Conservation (phyloP, 2,113 vertebrate genomes). For the Scomber colias region DNA sequence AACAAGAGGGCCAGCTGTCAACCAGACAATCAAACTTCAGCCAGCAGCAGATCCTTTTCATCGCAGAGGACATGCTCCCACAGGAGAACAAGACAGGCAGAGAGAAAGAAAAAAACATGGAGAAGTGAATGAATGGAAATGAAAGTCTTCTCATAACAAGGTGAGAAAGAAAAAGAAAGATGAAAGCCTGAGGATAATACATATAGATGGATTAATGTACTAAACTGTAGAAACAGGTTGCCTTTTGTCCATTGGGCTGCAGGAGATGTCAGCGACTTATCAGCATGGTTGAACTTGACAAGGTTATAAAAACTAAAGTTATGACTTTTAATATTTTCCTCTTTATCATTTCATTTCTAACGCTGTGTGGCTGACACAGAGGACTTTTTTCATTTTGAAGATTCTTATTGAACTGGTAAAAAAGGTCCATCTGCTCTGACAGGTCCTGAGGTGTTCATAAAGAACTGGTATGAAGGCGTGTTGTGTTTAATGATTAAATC, state of each 20-base stretch:
- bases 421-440: conserved; percentile 28
- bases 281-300: conserved; percentile 40
- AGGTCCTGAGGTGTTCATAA: conserved; percentile 35
- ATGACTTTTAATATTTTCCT: conserved; percentile 19
- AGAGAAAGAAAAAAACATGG: conserved; percentile 57
- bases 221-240: conserved; percentile 12
- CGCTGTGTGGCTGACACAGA: conserved; percentile 15
- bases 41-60: conserved; percentile 65
- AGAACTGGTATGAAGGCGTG: neutral
- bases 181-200: conserved; percentile 52
- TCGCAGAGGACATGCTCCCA: conserved; percentile 45
- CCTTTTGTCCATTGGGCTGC: neutral
- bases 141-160: conserved; percentile 19
- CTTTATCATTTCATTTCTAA: conserved; percentile 12
- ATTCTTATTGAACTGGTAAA: conserved; percentile 25
- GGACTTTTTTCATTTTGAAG: conserved; percentile 29
- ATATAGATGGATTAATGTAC: conserved; percentile 58
- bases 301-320: conserved; percentile 52
- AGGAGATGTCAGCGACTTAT: conserved; percentile 22
- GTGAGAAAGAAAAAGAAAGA: conserved; percentile 18
- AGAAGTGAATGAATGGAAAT: conserved; percentile 10
- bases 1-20: conserved; percentile 75
- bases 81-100: conserved; percentile 26
- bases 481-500: conserved; percentile 32
- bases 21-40: conserved; percentile 68